A percentile compares a stretch with the other conserved stretches of the same genome.
Evolutionary conservation across 1,140 invertebrate genomes (phyloP).

Genomic region (Drosophila bocki): DNA sequence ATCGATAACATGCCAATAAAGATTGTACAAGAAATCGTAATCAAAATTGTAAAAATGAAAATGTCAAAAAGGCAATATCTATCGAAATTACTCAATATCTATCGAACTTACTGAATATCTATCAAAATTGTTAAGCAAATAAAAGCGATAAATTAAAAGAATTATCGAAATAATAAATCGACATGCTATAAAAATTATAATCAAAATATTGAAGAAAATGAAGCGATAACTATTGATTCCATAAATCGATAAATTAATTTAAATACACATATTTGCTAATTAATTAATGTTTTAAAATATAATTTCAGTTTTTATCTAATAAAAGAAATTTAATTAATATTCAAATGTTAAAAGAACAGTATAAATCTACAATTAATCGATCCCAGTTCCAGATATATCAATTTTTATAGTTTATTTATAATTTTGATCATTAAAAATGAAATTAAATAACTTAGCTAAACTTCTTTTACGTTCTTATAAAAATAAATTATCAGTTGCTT

Average conservation of each 20-base stretch:
- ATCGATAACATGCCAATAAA: slow-evolving; percentile 14
- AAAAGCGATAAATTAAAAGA: background rate
- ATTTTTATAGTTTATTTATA: background rate
- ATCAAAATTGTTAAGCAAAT: background rate
- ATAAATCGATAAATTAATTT: background rate
- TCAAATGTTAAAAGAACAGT: no score
- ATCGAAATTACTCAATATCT: background rate
- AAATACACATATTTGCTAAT: background rate
- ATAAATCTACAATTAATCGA: no score
- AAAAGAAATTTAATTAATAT: background rate
- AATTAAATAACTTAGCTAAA: background rate
- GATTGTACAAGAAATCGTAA: slow-evolving; percentile 22
- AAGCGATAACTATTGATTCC: background rate
- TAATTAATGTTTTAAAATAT: background rate
- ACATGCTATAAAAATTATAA: background rate
- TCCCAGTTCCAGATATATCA: background rate
- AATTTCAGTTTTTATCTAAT: no score
- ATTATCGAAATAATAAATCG: background rate
- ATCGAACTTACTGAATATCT: background rate
- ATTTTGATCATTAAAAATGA: background rate
- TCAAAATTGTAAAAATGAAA: background rate
- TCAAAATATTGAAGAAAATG: background rate
- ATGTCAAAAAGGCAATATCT: slow-evolving; percentile 5
- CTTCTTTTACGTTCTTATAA: accelerated
- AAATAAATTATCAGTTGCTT: background rate